Conservation (phyloP, 1,140 invertebrate genomes). For the Helicoverpa zea region DNA sequence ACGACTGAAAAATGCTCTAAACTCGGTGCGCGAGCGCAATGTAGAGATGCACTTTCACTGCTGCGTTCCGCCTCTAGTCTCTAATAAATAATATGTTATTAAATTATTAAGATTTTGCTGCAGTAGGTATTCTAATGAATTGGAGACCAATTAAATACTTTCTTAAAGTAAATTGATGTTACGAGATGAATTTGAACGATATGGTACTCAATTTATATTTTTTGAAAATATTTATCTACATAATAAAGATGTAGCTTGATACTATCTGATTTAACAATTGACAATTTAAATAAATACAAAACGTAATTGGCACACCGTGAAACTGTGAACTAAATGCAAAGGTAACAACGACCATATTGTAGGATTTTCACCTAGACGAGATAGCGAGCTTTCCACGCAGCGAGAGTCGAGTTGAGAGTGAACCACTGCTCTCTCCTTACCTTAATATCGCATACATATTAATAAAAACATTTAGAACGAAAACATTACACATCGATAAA, state of each 20-base stretch:
- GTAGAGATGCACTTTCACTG: constrained; percentile 81
- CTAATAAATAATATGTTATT: constrained; percentile 43
- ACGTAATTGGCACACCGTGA: constrained; percentile 12
- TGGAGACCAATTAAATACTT: constrained; percentile 24
- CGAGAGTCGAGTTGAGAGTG: constrained; percentile 44
- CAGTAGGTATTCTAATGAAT: constrained; percentile 20
- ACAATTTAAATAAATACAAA: neutral
- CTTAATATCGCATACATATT: constrained; percentile 39
- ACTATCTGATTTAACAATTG: neutral
- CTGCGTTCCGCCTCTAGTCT: constrained; percentile 59
- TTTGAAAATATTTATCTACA: too few species aligned
- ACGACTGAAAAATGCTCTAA: constrained; percentile 82
- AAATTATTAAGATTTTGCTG: constrained; percentile 25
- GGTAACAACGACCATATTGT: constrained; percentile 69
- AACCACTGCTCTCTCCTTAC: constrained; percentile 45
- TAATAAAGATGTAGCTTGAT: too few species aligned
- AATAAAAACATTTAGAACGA: constrained; percentile 44
- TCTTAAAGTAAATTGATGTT: neutral
- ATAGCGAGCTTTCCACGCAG: constrained; percentile 74
- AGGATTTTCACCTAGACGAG: constrained; percentile 76
- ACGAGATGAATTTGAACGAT: neutral
- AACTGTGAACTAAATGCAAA: constrained; percentile 64
- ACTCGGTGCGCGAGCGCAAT: constrained; percentile 72
- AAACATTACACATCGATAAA: constrained; percentile 31
- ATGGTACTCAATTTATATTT: constrained; percentile 17